Percentiles rank a stretch among this genome's conserved stretches.
Conservation (phyloP, 2,797 vertebrate species). For the Molothrus ater region DNA sequence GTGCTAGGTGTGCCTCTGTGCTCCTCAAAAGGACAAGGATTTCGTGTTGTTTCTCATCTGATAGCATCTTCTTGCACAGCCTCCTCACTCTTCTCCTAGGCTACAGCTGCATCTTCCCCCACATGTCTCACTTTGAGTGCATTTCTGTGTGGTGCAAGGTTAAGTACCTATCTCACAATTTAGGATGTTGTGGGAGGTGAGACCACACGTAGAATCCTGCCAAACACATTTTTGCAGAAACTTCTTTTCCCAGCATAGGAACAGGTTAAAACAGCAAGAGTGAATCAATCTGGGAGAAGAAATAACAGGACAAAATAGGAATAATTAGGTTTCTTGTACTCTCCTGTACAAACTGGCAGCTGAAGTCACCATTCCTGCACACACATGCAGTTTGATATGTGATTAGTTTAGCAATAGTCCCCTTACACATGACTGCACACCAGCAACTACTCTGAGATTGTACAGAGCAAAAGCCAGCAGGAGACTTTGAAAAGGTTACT, state of each 20-base stretch:
- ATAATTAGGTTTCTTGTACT: not conserved
- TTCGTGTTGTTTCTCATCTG: not conserved
- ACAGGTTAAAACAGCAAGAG: not conserved
- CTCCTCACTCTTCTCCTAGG: not conserved
- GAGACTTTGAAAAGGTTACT: not conserved
- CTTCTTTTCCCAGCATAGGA: not conserved
- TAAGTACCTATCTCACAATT: not conserved
- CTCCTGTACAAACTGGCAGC: not conserved
- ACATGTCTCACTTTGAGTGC: not conserved
- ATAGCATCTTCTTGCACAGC: not conserved
- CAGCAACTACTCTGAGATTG: not conserved
- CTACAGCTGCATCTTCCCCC: not conserved
- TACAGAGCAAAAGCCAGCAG: not conserved
- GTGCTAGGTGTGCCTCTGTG: accelerated
- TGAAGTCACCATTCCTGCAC: not conserved
- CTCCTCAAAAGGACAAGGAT: not conserved
- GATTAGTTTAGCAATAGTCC: not conserved
- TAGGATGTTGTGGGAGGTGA: not conserved
- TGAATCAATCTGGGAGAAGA: not conserved
- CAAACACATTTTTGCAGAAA: not conserved
- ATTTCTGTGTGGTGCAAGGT: not conserved
- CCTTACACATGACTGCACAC: not conserved
- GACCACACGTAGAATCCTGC: not conserved
- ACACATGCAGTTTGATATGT: accelerated
- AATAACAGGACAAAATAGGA: not conserved